These are phyloP conservation scores for Drosophila cracens DNA, from an alignment of 2,888 invertebrate genomes.

Conservation along the genomic window DNA sequence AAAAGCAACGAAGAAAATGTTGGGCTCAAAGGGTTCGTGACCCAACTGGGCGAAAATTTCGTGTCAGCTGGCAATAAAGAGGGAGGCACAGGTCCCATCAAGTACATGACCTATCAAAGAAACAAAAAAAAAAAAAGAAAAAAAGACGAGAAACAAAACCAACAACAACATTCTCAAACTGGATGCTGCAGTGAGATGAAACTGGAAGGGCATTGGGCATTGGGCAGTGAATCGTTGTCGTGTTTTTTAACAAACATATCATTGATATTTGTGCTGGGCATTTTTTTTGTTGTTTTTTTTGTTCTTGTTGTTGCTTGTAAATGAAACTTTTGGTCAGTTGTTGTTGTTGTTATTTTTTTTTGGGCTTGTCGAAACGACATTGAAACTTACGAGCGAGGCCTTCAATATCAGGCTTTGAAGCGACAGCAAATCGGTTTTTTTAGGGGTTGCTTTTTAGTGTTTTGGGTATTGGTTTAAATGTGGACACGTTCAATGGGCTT, in stretches of 20 bases:
- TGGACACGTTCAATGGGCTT: conserved; percentile 47
- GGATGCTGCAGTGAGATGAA: conserved; percentile 4
- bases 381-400: conserved; percentile 63
- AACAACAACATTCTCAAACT: conserved; percentile 3
- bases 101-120: conserved; percentile 62
- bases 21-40: conserved; percentile 62
- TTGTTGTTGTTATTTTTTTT: conserved; percentile 22
- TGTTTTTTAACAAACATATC: conserved; percentile 79
- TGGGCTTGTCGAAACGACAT: conserved; percentile 54
- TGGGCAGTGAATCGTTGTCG: conserved; percentile 50
- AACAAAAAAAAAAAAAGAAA: neutral
- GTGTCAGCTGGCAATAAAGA: conserved; percentile 34
- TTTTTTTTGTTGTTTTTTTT: conserved; percentile 18
- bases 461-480: conserved; percentile 39
- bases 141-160: neutral
- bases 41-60: conserved; percentile 47
- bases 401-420: conserved; percentile 47
- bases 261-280: conserved; percentile 72
- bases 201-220: neutral
- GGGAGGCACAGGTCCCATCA: conserved; percentile 12
- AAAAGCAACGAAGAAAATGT: conserved; percentile 25
- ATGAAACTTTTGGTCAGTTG: conserved; percentile 65
- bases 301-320: conserved; percentile 49
- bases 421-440: conserved; percentile 15
- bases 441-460: conserved; percentile 1